Evolutionary conservation across 92 coral and sea anemone species (phyloP), one percentile per base, ranked within the genome.

Genomic region (Pocillopora meandrina): DNA sequence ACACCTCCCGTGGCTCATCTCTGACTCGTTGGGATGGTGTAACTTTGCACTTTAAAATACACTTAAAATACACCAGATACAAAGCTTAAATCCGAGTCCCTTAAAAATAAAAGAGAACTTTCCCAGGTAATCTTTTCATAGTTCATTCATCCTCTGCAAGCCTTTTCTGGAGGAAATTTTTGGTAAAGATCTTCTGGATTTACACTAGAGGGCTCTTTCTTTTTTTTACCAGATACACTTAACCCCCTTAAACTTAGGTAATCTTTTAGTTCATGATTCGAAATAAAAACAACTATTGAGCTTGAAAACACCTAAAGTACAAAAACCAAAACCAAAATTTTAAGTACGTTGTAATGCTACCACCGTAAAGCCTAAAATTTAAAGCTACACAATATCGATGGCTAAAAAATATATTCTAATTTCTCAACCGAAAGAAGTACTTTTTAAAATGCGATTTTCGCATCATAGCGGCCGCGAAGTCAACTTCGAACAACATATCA

Each of bases 1-100:
- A 88, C 21, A 88, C 88, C 62, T 88, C 84, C 72, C 74, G 76
- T 65, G 88, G 91, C 63, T 83, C 77, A 56, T 83, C 88, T 60
- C 74, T 26, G 10, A 88, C 78, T 33, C 70, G 64, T 83, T 88
- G 91, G 4, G 87, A 81, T 36, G 87, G 90, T 33, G 68, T 85
- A 2, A 76, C 84, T 2, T 49, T 76, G 15, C 88, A 47, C 33
- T 85, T 75, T 71, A 76, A 10, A 13, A 85, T 56, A 23, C 77
- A 59, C 63, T 12, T 84, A 36, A 6, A 72, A 60, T 47, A 20
- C 35, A 87, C 69, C 16, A 82, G 75, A 66, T 82, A 82, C 81
- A 84, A 82, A 34, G 65, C 66, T 49, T 82, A 75, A 75, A 82
- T 76, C 76, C 57, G 75, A 84, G 58, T 65, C 0, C 82, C 76